Percentiles rank a stretch among this genome's conserved stretches.
Conservation (phyloP, 2,113 vertebrate species). For the cattle (Bos taurus) region ARS-UCD2.0 NC_037346.1:17261501-17262000, state of each 20-base stretch:
- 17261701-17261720: not conserved
- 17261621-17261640: not conserved
- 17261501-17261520: not conserved
- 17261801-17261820: rapidly evolving
- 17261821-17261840: not conserved
- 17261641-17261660: not conserved
- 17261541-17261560: conserved; percentile 42
- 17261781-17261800: not conserved
- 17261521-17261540: conserved; percentile 36
- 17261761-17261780: not conserved
- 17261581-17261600: conserved; percentile 41
- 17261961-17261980: not conserved
- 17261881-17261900: not conserved
- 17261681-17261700: not conserved
- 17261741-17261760: not conserved
- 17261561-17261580: conserved; percentile 40
- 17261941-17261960: not conserved
- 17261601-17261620: not conserved
- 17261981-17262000: not conserved
- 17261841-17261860: not conserved
- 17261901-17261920: not conserved
- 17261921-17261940: not conserved
- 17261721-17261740: not conserved
- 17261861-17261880: not conserved
- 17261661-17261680: not conserved